Conservation (phyloP, 2,797 vertebrate genomes). For the Tamandua tetradactyla region DNA sequence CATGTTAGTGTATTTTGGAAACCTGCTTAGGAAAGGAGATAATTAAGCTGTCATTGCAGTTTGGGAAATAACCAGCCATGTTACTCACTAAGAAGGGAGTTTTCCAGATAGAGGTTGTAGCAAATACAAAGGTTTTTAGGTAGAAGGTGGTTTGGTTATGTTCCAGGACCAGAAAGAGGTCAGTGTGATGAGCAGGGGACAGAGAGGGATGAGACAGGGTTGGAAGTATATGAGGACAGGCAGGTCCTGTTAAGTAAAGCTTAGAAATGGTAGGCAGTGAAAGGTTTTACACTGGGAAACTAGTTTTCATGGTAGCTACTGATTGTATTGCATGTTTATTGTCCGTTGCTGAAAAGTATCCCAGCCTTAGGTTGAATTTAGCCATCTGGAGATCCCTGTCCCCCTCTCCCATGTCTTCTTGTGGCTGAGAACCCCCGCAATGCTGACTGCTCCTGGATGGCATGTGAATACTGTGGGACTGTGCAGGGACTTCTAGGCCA, state of each 20-base stretch:
- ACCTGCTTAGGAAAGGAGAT: neutral
- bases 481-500: neutral
- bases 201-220: neutral
- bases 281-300: neutral
- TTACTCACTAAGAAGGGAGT: neutral
- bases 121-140: neutral
- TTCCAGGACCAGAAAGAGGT: neutral
- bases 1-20: neutral
- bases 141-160: neutral
- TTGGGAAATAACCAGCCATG: neutral
- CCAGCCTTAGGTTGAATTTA: neutral
- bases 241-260: neutral
- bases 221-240: neutral
- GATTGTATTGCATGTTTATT: rapidly evolving
- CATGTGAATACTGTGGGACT: neutral
- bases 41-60: neutral
- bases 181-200: rapidly evolving
- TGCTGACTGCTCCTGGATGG: neutral
- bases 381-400: neutral
- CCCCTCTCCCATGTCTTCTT: neutral
- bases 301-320: neutral
- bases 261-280: neutral
- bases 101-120: neutral
- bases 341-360: neutral
- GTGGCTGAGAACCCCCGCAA: neutral